Percentiles rank a stretch among this genome's conserved stretches.
Conservation (phyloP, 2,888 invertebrate genomes). For the Cephalotes varians region DNA sequence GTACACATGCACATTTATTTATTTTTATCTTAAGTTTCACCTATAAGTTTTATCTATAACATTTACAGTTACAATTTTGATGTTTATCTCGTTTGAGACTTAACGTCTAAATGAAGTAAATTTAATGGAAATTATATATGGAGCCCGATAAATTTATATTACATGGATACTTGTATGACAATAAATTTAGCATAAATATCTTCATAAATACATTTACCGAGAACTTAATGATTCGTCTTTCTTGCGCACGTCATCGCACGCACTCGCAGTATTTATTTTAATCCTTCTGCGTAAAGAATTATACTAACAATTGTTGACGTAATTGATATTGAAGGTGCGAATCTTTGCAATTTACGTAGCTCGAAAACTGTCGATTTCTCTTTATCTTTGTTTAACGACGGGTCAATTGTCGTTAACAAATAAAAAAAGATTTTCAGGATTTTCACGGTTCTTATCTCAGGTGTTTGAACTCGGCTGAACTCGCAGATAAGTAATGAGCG, state of each 20-base stretch:
- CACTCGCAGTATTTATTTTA: not conserved
- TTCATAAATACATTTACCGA: not conserved
- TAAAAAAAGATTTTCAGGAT: not conserved
- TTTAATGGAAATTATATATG: not conserved
- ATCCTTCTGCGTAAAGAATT: not conserved
- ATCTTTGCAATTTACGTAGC: not conserved
- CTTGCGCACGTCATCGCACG: not conserved
- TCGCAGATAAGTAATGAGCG: slow-evolving; percentile 24
- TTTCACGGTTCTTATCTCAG: slow-evolving; percentile 18
- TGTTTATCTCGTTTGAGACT: not conserved
- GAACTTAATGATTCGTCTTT: not conserved
- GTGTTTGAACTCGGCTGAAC: slow-evolving; percentile 39
- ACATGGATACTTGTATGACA: no score
- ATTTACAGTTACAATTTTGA: not conserved
- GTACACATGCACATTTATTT: not conserved
- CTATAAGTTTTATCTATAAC: not conserved
- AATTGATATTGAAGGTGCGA: not conserved
- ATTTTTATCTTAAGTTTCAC: no score
- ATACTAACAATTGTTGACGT: not conserved
- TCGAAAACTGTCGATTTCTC: not conserved
- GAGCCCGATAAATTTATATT: not conserved
- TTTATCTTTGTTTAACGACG: not conserved
- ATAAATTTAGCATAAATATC: not conserved
- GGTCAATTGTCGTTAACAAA: not conserved
- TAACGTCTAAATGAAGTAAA: not conserved